Evolutionary conservation across 2,797 vertebrate genomes (phyloP).

Genomic region (Notamacropus eugenii): DNA sequence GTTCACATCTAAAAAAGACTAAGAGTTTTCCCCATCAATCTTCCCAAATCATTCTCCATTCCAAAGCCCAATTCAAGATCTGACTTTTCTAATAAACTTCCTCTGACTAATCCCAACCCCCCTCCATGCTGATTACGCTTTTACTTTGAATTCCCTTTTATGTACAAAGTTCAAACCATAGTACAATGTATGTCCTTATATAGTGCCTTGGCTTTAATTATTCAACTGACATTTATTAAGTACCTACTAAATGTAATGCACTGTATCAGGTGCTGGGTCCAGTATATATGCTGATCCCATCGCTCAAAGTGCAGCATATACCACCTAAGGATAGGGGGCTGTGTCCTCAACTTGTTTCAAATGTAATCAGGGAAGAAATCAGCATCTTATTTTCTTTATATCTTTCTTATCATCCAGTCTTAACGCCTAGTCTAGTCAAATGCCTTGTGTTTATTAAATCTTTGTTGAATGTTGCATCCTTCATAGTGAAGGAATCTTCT

Average conservation of each 20-base stretch:
- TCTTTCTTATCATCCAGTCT: background rate
- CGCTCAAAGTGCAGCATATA: background rate
- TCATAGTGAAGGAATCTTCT: background rate
- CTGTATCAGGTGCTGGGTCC: too few species aligned
- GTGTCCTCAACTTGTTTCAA: background rate
- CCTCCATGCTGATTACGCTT: background rate
- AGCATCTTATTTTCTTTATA: background rate
- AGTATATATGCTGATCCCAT: background rate
- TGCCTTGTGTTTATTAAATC: background rate
- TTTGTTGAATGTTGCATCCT: background rate
- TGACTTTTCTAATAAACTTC: background rate
- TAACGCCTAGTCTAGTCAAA: background rate
- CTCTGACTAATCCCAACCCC: background rate
- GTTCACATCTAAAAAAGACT: background rate
- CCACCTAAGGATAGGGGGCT: background rate
- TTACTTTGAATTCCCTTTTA: background rate
- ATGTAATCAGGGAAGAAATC: background rate
- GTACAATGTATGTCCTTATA: background rate
- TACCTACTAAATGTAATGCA: background rate
- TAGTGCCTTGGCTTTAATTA: background rate
- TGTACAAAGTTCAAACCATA: background rate
- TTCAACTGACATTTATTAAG: background rate
- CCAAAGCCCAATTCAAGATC: slow-evolving; percentile 35
- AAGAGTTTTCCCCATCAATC: background rate
- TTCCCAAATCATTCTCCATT: background rate